Base-by-base conservation (phyloP, 2,888 invertebrate species). In the Melanostoma mellinum region DNA sequence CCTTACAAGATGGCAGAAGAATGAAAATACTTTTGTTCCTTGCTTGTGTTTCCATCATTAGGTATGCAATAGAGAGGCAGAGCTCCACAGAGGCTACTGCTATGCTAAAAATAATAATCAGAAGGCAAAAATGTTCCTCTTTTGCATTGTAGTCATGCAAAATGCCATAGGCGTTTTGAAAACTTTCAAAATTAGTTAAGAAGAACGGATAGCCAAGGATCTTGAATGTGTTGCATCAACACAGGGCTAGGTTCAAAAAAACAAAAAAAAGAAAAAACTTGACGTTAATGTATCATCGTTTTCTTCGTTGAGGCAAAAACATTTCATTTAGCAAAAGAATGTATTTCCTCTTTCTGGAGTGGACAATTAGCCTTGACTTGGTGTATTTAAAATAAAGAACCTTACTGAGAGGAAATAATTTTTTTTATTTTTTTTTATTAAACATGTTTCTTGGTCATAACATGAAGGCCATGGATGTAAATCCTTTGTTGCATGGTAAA, bases 151-250 rank as follows among this genome's bases (percentile, higher is more conserved):
- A 46, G 69, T 80, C 69, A 80, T 75, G 69, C 69, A 80, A 75
- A 63, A 20, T 75, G 80, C 80, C 80, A 10, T 42, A 65, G 80
- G 80, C 75, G 20, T 20, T 44, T 53, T 69, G 30, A 58, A 75
- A 80, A 80, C 52, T 80, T 80, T 80, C 52, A 80, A 80, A 80
- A 80, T 69, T 80, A 80, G 80, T 80, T 80, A 75, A 80, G 69
- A 80, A 80, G 69, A 80, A 80, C 69, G 67, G 75, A 75, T 69
- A 69, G 44, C 75, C 69, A 80, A 80, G 80, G 80, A 75, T 80
- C 75, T 80, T 80, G 58, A 80, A 65, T 69, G 20, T 20, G 46
- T 71, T 71, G 61, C 67, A 79, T 74, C 55, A 79, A 63, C 74
- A 74, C 10, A 67, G 53, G 61, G 60, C 48, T 58, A 32, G 20